Percentiles rank a stretch among this genome's conserved stretches.
Conservation (phyloP, 23 tunicate species). For the Styela clava region DNA sequence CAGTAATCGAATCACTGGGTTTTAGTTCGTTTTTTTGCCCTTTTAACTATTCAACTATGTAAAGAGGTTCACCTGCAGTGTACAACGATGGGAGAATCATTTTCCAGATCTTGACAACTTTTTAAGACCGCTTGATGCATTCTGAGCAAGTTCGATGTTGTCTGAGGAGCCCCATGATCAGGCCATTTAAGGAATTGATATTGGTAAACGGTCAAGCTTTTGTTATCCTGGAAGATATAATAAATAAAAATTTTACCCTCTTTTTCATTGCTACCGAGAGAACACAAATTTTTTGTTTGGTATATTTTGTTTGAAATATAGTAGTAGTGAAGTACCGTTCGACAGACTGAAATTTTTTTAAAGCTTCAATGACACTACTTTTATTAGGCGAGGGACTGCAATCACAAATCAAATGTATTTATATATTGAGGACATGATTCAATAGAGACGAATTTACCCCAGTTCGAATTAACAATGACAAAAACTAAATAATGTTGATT, state of each 20-base stretch:
- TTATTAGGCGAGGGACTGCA: no score
- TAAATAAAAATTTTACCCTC: neutral
- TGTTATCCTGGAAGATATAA: neutral
- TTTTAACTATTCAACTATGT: no score
- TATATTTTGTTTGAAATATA: no score
- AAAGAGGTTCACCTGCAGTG: slow-evolving; percentile 34
- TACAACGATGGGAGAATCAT: slow-evolving; percentile 26
- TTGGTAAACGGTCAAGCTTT: slow-evolving; percentile 15
- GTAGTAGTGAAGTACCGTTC: no score
- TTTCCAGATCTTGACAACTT: neutral
- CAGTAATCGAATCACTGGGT: no score
- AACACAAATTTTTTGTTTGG: neutral
- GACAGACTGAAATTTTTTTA: neutral
- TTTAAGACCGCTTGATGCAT: slow-evolving; percentile 11
- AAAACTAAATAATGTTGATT: no score
- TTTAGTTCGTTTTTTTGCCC: no score
- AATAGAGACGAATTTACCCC: no score
- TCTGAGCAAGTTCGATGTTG: slow-evolving; percentile 25
- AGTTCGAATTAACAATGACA: no score
- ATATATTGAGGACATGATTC: no score
- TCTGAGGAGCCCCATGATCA: slow-evolving; percentile 41
- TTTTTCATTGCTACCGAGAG: neutral
- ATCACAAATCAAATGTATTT: no score
- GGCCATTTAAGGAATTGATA: slow-evolving; percentile 43
- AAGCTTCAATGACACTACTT: no score